Percentiles rank a stretch among this genome's conserved stretches.
These are phyloP conservation scores for Onychostoma macrolepis DNA, from an alignment of 2,113 vertebrate species.

Conservation along the genomic window DNA sequence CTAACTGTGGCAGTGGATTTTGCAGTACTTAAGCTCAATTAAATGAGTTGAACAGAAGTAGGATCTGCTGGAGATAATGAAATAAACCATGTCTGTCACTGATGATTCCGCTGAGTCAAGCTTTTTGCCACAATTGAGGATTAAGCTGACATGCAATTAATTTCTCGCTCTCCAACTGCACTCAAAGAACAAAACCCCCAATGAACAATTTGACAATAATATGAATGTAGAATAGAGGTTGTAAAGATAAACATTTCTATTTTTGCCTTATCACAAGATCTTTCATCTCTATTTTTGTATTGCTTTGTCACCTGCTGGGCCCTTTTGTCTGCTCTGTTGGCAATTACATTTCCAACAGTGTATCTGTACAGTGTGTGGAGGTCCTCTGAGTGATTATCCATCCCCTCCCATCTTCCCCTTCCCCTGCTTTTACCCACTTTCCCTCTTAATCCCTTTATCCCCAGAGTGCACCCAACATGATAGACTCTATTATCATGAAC, in stretches of 20 bases:
- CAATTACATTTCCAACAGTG: slow-evolving; percentile 71
- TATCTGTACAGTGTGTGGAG: slow-evolving; percentile 18
- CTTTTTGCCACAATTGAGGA: slow-evolving; percentile 69
- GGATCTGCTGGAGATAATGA: slow-evolving; percentile 56
- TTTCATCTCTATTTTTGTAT: slow-evolving; percentile 72
- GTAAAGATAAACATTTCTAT: slow-evolving; percentile 17
- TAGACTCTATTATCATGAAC: slow-evolving; percentile 40
- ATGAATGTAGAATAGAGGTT: not conserved
- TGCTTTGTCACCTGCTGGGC: slow-evolving; percentile 62
- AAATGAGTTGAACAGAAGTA: not conserved
- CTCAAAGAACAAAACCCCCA: slow-evolving; percentile 67
- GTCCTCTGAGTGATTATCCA: slow-evolving; percentile 30
- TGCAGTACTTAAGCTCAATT: slow-evolving; percentile 24
- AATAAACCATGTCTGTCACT: slow-evolving; percentile 72
- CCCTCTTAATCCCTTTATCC: slow-evolving; percentile 48
- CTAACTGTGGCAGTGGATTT: not conserved
- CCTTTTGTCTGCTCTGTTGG: slow-evolving; percentile 72
- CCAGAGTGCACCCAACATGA: slow-evolving; percentile 34
- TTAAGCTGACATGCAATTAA: slow-evolving; percentile 76
- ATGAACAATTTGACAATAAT: slow-evolving; percentile 44
- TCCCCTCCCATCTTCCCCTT: not conserved
- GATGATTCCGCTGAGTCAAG: slow-evolving; percentile 69
- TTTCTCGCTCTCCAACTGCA: slow-evolving; percentile 67
- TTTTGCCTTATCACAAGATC: slow-evolving; percentile 51
- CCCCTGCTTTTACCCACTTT: slow-evolving; percentile 38